Conservation (phyloP, 2,888 invertebrate species). For the Rhagonycha lutea region DNA sequence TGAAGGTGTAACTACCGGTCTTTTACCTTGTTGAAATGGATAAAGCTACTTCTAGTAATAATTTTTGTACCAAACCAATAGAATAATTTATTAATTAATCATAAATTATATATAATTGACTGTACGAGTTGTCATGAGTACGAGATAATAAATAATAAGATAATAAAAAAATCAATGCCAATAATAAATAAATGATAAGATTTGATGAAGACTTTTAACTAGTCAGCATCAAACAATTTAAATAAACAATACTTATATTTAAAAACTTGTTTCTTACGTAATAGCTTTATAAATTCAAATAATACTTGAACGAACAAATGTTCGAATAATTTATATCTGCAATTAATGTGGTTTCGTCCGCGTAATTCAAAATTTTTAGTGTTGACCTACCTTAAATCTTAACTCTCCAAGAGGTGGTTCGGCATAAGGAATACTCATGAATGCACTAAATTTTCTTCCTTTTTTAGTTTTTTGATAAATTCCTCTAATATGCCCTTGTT, state of each 20-base stretch:
- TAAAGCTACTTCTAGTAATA: no score
- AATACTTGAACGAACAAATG: background rate
- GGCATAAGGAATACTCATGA: constrained; percentile 69
- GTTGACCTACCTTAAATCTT: constrained; percentile 63
- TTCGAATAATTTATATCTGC: background rate
- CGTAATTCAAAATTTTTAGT: background rate
- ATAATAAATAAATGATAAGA: background rate
- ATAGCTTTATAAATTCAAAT: background rate
- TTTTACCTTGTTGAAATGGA: no score
- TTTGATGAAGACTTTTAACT: background rate
- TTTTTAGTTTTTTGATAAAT: constrained; percentile 56
- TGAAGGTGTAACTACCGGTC: no score
- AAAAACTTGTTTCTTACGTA: background rate
- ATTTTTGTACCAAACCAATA: no score
- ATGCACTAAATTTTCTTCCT: constrained; percentile 63
- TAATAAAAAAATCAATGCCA: background rate
- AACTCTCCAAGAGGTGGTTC: constrained; percentile 64
- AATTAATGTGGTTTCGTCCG: background rate
- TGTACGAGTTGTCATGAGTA: no score
- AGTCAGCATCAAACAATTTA: background rate
- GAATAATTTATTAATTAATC: no score
- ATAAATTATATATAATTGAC: no score
- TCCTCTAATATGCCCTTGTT: constrained; percentile 17
- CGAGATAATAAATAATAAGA: no score
- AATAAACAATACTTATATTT: background rate